phyloP scores from a whole-genome alignment of 30 jellyfish, hydroid and myxozoan genomes.

The Nemopilema nomurai region DNA sequence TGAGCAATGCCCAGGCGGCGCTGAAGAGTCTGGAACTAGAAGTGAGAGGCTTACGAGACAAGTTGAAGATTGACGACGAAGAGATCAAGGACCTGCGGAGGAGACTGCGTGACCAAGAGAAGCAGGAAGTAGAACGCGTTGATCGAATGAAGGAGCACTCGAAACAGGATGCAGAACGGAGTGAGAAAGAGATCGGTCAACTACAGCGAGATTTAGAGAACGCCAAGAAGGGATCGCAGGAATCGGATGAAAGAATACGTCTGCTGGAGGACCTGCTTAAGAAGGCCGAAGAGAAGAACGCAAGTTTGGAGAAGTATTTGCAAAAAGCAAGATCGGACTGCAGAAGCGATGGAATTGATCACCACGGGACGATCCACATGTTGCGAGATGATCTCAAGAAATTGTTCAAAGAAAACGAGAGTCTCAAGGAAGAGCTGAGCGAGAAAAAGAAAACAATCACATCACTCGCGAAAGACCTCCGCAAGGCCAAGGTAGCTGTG shows the following conservation, averaged over 20 bases:
- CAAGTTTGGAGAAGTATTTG: conserved; percentile 73
- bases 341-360: conserved; percentile 72
- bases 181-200: conserved; percentile 44
- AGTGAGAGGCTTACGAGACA: conserved; percentile 25
- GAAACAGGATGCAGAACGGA: conserved; percentile 15
- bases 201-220: conserved; percentile 29
- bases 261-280: conserved; percentile 63
- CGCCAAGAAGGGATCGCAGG: conserved; percentile 55
- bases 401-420: conserved; percentile 89
- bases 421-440: conserved; percentile 70
- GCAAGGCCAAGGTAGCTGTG: conserved; percentile 68
- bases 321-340: conserved; percentile 76
- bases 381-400: conserved; percentile 92
- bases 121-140: conserved; percentile 44
- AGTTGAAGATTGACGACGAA: conserved; percentile 38
- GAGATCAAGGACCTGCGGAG: conserved; percentile 60
- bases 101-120: conserved; percentile 40
- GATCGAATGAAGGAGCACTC: conserved; percentile 42
- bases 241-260: conserved; percentile 21
- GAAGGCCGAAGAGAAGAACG: conserved; percentile 74
- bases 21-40: conserved; percentile 36
- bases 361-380: conserved; percentile 96
- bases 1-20: conserved; percentile 39
- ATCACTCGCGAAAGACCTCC: conserved; percentile 84
- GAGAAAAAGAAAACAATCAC: conserved; percentile 72